These are phyloP conservation scores for Pipistrellus pipistrellus DNA, from an alignment of 2,797 vertebrate genomes.

Conservation along the genomic window DNA sequence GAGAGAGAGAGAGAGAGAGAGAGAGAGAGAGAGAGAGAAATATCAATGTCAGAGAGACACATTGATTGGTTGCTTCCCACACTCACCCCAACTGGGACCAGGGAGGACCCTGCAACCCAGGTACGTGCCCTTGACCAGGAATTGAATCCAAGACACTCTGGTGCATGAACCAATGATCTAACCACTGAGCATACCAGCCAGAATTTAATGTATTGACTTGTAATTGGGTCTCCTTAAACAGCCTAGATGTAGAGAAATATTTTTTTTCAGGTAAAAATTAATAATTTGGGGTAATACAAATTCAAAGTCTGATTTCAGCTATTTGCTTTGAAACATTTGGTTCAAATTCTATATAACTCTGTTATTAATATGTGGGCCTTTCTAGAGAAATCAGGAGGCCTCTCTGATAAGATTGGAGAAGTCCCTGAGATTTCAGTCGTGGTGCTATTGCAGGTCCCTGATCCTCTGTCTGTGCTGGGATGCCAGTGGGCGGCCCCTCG, in stretches of 20 bases:
- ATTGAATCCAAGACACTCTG: too few species aligned
- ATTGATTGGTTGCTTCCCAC: too few species aligned
- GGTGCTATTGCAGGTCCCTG: background rate
- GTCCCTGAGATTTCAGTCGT: background rate
- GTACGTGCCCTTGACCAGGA: too few species aligned
- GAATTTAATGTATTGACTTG: background rate
- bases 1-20: too few species aligned
- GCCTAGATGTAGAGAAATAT: background rate
- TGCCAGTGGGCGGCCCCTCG: background rate
- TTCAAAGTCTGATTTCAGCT: background rate
- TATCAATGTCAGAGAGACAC: too few species aligned
- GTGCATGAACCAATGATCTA: too few species aligned
- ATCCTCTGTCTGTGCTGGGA: background rate
- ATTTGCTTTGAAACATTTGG: constrained; percentile 3
- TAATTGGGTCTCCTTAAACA: background rate
- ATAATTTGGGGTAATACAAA: background rate
- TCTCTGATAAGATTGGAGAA: background rate
- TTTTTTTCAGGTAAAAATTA: background rate
- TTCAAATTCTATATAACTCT: background rate
- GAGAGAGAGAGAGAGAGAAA: too few species aligned
- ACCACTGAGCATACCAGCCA: too few species aligned
- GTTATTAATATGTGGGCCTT: background rate
- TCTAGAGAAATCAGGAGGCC: background rate
- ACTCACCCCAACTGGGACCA: too few species aligned
- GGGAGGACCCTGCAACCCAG: too few species aligned